Percentiles rank a stretch among this genome's conserved stretches.
phyloP scores from a whole-genome alignment of 2,113 vertebrate species.

The Tonatia bakeri region DNA sequence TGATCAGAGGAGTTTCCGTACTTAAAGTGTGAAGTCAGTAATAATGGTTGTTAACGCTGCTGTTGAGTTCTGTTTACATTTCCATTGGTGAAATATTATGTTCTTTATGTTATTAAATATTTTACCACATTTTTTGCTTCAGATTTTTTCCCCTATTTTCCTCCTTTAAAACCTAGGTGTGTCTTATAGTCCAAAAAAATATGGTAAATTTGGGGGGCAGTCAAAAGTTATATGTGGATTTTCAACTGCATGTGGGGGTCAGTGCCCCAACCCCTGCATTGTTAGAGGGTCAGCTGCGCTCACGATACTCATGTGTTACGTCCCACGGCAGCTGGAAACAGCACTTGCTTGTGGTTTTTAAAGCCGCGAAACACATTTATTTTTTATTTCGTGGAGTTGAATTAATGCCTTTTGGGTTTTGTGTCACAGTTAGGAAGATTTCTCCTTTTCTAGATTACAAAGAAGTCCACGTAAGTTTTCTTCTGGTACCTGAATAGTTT shows the following conservation, averaged over 20 bases:
- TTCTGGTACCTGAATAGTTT: neutral
- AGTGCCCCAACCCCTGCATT: neutral
- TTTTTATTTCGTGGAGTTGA: neutral
- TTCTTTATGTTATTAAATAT: no score
- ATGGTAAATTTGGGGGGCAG: neutral
- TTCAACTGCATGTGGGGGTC: neutral
- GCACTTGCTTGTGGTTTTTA: neutral
- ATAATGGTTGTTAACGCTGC: no score
- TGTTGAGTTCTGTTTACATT: no score
- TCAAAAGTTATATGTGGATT: neutral
- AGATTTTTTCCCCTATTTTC: no score
- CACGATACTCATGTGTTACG: neutral
- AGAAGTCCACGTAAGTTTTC: constrained; percentile 1
- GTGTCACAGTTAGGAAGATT: neutral
- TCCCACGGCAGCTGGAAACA: constrained; percentile 7
- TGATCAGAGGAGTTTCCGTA: no score
- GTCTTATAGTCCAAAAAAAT: no score
- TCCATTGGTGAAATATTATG: no score
- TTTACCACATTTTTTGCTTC: no score
- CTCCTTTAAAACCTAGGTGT: no score
- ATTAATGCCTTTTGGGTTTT: neutral
- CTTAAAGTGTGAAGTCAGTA: no score
- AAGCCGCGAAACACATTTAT: neutral
- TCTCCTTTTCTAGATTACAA: neutral
- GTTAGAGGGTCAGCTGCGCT: neutral